Conservation (phyloP, 1,140 invertebrate species). For the Pomacea maculata region DNA sequence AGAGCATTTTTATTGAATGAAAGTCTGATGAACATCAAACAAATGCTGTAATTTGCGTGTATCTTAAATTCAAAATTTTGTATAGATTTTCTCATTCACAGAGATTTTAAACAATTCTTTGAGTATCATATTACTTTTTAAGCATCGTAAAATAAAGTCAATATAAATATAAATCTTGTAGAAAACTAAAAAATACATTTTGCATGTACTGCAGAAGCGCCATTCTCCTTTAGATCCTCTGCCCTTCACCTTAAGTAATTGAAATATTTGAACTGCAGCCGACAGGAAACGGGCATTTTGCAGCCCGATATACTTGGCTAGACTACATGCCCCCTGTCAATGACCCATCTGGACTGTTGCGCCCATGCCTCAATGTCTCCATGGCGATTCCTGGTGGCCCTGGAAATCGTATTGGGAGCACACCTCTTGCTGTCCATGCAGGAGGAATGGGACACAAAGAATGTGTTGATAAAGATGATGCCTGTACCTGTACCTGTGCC, state of each 20-base stretch:
- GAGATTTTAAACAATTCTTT: background rate
- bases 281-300: constrained; percentile 37
- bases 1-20: too few relatives aligned
- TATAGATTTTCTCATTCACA: background rate
- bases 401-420: background rate
- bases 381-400: background rate
- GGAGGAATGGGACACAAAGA: background rate
- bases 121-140: background rate
- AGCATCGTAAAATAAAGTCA: background rate
- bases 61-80: background rate
- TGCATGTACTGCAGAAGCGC: background rate
- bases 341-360: constrained; percentile 18
- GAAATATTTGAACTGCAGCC: constrained; percentile 22
- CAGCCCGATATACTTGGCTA: constrained; percentile 35
- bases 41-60: too few relatives aligned
- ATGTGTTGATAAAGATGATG: constrained; percentile 3
- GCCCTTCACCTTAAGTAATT: background rate
- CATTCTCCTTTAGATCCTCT: background rate
- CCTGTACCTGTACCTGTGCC: constrained; percentile 36
- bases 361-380: constrained; percentile 24
- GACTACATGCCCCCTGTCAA: constrained; percentile 40
- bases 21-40: too few relatives aligned
- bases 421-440: background rate
- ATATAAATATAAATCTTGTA: background rate
- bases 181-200: background rate